These are phyloP conservation scores for Drosophila punjabiensis DNA, from an alignment of 1,140 invertebrate species.

Conservation along the genomic window DNA sequence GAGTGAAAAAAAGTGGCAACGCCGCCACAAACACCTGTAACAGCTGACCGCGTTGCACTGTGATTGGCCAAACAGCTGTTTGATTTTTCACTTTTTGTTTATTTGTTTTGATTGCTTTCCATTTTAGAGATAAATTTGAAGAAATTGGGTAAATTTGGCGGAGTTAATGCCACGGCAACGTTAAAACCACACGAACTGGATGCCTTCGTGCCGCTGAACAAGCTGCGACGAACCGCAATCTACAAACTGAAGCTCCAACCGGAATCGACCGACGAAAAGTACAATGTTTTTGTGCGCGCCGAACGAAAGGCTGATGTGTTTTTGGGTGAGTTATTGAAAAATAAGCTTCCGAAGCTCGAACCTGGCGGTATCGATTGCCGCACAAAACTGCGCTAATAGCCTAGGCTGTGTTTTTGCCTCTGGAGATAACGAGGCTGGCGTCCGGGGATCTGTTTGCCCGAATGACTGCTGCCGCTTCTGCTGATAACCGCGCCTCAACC, in stretches of 20 bases:
- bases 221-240: conserved; percentile 71
- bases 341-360: conserved; percentile 10
- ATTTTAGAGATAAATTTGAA: conserved; percentile 78
- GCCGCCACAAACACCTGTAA: conserved; percentile 42
- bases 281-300: conserved; percentile 79
- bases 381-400: conserved; percentile 48
- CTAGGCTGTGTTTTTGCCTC: conserved; percentile 8
- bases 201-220: conserved; percentile 79
- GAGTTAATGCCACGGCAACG: conserved; percentile 39
- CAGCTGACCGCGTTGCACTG: conserved; percentile 10
- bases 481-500: conserved; percentile 61
- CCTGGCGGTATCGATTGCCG: conserved; percentile 24
- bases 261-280: conserved; percentile 39
- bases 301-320: conserved; percentile 82
- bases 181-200: conserved; percentile 60
- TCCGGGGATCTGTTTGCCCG: conserved; percentile 24
- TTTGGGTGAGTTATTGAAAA: conserved; percentile 66
- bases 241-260: conserved; percentile 73
- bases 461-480: conserved; percentile 16
- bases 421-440: conserved; percentile 23
- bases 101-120: conserved; percentile 7
- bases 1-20: conserved; percentile 34
- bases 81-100: conserved; percentile 21
- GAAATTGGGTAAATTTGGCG: conserved; percentile 74
- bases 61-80: conserved; percentile 27